Evolutionary conservation across 2,113 vertebrate species (phyloP).

Genomic region (Dipodomys ordii): DNA sequence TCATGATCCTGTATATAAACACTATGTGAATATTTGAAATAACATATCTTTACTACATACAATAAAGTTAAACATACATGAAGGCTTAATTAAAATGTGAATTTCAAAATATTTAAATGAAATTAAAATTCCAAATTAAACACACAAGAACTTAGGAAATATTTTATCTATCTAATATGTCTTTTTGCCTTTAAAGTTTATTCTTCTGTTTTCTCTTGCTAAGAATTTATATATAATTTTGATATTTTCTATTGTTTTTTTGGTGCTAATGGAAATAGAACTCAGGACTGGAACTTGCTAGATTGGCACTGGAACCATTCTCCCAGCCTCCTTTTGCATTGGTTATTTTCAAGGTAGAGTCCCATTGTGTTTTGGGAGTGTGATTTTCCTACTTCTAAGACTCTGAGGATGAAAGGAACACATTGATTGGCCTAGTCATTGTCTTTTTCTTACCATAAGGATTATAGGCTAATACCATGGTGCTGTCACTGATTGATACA

Average conservation of each 20-base stretch:
- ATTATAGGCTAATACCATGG: no score
- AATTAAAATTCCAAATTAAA: conserved; percentile 7
- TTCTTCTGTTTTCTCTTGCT: background rate
- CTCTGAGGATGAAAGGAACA: no score
- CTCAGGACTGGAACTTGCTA: no score
- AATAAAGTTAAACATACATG: conserved; percentile 20
- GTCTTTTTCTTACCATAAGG: no score
- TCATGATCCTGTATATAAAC: background rate
- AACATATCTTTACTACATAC: background rate
- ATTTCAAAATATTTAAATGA: conserved; percentile 18
- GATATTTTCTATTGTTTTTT: background rate
- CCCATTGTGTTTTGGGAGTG: no score
- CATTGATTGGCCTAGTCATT: no score
- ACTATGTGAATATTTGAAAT: background rate
- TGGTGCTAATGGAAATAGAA: no score
- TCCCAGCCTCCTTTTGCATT: no score
- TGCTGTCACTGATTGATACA: no score
- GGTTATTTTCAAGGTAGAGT: no score
- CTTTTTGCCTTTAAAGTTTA: conserved; percentile 19
- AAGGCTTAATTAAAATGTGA: background rate
- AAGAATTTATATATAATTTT: background rate
- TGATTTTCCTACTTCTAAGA: no score
- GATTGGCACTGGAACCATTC: no score
- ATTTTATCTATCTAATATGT: background rate
- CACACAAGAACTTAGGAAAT: background rate